These are phyloP conservation scores for Marmota flaviventris DNA, from an alignment of 2,113 vertebrate species.

Conservation along the genomic window DNA sequence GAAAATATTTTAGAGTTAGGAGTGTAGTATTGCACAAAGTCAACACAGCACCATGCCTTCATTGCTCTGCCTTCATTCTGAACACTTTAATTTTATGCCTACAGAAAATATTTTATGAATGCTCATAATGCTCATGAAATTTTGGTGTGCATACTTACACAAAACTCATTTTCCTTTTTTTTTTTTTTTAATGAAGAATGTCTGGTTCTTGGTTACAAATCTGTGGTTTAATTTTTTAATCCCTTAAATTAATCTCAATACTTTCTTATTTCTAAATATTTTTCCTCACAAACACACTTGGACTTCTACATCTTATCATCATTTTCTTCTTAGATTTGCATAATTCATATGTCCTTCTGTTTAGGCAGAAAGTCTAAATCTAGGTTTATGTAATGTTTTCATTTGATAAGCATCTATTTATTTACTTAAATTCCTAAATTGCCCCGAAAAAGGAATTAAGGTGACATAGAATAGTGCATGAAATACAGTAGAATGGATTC, in stretches of 20 bases:
- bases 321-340: background rate
- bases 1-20: background rate
- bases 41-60: background rate
- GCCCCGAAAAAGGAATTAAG: conserved; percentile 19
- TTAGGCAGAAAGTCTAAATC: conserved; percentile 14
- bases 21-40: background rate
- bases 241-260: conserved; percentile 13
- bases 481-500: conserved; percentile 19
- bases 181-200: background rate
- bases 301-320: background rate
- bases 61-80: background rate
- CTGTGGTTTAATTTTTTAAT: conserved; percentile 46
- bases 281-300: background rate
- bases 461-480: conserved; percentile 6
- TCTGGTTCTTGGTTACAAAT: background rate
- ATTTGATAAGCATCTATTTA: conserved; percentile 41
- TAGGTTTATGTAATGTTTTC: background rate
- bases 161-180: background rate
- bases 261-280: conserved; percentile 25
- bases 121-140: background rate
- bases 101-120: conserved; percentile 49
- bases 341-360: background rate
- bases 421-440: conserved; percentile 38
- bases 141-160: background rate
- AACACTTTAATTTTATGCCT: background rate